Base-by-base conservation (phyloP, 64 coral and sea anemone genomes). In the Stichodactyla mertensii region DNA sequence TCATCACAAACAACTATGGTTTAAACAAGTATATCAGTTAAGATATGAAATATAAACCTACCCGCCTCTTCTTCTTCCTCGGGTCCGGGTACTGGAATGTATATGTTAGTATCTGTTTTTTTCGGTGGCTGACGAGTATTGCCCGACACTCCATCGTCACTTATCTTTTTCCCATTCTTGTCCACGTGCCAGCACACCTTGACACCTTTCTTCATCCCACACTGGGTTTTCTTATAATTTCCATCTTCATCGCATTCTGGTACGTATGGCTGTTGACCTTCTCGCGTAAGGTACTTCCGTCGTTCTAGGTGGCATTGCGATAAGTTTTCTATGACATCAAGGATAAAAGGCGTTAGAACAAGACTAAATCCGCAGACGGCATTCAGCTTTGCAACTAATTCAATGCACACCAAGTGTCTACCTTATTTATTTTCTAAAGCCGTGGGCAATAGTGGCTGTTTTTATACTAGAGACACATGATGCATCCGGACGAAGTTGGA, bases 121-220 rank as follows among this genome's bases (percentile, higher is more conserved):
- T 60, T 70, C 16, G 51, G 56, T 85, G 66, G 71, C 16, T 91
- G 55, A 54, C 86, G 54, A 91, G 53, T 77, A 23, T 56, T 69
- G 31, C 58, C 85, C 11, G 16, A 67, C 26, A 91, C 78, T n/a
- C 6, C 88, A 3, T 79, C 81, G n/a, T 88, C 78, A 4, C 54
- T 12, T 15, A 95, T 87, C 90, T 80, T 95, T 53, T 57, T 86
- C 5, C 93, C 93, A 5, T 92, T 55, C 8, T 10, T 82, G 78
- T 95, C 66, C 10, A 92, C 93, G 20, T 74, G 74, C 93, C 93
- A 95, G 24, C 93, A 95, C 26, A 9, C 64, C 8, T 36, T 87
- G 86, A 4, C 78, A 6, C 26, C 16, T 57, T 24, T 83, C 16
- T 28, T 88, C 9, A 22, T 57, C 18, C 36, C 36, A 83, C 93